Conservation (phyloP, 2,797 vertebrate genomes). For the Amblyraja radiata region DNA sequence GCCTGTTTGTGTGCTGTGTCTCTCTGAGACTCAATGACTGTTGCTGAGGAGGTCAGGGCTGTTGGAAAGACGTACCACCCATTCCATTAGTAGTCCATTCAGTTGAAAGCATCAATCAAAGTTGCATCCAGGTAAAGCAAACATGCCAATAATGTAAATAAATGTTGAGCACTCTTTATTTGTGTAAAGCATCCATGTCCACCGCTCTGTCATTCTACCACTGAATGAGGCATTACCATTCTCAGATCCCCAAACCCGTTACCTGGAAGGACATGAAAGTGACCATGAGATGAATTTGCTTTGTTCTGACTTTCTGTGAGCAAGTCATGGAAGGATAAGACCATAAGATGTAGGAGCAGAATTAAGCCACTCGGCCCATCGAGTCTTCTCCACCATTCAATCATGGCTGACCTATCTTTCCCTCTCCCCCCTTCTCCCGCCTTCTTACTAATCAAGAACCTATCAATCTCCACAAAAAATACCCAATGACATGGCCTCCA, state of each 20-base stretch:
- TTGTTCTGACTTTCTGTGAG: background rate
- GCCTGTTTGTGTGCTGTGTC: too few species aligned
- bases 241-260: background rate
- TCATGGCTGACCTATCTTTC: too few species aligned
- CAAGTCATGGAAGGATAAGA: background rate
- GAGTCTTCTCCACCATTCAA: too few species aligned
- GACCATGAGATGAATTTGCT: background rate
- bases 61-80: background rate
- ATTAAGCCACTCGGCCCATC: too few species aligned
- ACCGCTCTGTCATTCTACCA: background rate
- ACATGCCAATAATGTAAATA: background rate
- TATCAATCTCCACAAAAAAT: too few species aligned
- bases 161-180: background rate
- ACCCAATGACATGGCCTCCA: too few species aligned
- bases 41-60: background rate
- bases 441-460: too few species aligned
- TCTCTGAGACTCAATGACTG: background rate
- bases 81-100: background rate
- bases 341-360: too few species aligned
- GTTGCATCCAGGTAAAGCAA: background rate
- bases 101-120: background rate
- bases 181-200: background rate
- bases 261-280: background rate
- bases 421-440: too few species aligned
- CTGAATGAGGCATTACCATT: background rate